phyloP scores from a whole-genome alignment of 2,888 invertebrate species.

The Calameuta filiformis region DNA sequence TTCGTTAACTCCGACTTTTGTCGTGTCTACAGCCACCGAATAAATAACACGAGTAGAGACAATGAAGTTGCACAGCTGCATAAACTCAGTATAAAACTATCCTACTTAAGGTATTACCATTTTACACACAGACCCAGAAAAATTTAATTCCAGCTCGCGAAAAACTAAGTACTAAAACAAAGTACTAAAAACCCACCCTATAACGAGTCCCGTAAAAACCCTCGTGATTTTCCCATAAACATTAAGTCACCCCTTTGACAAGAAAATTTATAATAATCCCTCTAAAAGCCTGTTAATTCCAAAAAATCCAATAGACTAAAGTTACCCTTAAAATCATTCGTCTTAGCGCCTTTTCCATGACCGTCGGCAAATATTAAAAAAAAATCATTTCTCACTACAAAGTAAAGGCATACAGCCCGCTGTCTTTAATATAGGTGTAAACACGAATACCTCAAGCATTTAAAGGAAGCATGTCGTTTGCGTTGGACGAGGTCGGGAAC shows the following conservation, averaged over 20 bases:
- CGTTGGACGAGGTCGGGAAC: conserved; percentile 64
- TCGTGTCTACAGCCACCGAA: background rate
- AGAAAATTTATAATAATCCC: background rate
- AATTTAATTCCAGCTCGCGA: background rate
- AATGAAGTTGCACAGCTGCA: too few relatives aligned
- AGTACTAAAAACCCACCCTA: background rate
- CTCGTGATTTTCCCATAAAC: background rate
- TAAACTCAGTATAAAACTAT: background rate
- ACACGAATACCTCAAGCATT: conserved; percentile 33
- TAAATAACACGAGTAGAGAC: background rate
- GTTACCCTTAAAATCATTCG: background rate
- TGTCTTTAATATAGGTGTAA: background rate
- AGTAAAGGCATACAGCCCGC: background rate
- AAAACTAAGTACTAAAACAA: too few relatives aligned
- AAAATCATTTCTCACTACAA: background rate
- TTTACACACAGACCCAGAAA: background rate
- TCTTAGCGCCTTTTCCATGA: background rate
- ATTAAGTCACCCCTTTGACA: background rate
- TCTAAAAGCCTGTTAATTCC: background rate
- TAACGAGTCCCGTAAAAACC: background rate
- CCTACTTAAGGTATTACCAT: background rate
- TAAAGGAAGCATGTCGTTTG: conserved; percentile 54
- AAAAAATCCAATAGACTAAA: background rate
- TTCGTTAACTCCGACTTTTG: background rate
- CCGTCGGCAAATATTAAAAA: background rate